These are phyloP conservation scores for Squalus acanthias DNA, from an alignment of 2,797 vertebrate genomes.

Conservation along the genomic window DNA sequence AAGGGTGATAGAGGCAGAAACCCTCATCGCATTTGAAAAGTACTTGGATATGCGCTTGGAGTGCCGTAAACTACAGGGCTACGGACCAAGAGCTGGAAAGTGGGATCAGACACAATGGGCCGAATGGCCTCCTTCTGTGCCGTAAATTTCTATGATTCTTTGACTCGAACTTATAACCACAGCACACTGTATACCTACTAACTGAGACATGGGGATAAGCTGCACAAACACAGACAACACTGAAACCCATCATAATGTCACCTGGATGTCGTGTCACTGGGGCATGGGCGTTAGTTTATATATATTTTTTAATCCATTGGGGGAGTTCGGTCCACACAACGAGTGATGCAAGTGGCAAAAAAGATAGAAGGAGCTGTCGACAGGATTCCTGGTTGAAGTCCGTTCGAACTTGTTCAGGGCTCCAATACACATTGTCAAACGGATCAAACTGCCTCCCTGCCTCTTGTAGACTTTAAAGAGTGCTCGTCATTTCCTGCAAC, in stretches of 20 bases:
- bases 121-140: no score
- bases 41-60: no score
- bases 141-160: no score
- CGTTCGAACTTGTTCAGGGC: not conserved
- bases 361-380: not conserved
- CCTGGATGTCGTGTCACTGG: not conserved
- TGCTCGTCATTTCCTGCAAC: no score
- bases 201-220: not conserved
- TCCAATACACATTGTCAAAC: not conserved
- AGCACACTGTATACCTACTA: not conserved
- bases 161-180: not conserved
- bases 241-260: not conserved
- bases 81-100: no score
- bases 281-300: not conserved
- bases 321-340: not conserved
- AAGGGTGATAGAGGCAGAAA: no score
- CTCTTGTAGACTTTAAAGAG: no score
- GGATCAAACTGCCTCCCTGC: not conserved
- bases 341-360: not conserved
- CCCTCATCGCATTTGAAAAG: no score
- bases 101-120: no score
- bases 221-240: no score
- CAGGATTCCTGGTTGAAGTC: not conserved
- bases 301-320: not conserved
- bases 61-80: no score